phyloP scores from a whole-genome alignment of 1,140 invertebrate species.

The Periplaneta americana region DNA sequence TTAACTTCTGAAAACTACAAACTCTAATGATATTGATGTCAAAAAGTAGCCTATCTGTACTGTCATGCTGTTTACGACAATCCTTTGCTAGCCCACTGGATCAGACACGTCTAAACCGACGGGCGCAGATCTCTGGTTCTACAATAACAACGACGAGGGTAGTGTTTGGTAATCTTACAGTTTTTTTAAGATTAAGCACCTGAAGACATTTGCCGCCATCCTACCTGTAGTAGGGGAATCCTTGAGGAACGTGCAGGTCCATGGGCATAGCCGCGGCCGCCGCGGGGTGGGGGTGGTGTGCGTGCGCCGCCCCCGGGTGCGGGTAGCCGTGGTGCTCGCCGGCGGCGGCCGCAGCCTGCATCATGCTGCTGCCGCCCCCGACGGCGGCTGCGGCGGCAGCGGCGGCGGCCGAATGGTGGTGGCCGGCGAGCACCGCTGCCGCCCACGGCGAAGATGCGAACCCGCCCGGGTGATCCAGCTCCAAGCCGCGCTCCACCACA shows the following conservation, averaged over 20 bases:
- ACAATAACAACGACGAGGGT: no score
- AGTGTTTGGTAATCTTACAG: no score
- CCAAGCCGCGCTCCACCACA: background rate
- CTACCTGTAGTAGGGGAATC: constrained; percentile 84
- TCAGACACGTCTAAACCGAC: no score
- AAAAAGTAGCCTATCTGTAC: no score
- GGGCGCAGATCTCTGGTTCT: no score
- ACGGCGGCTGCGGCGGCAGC: constrained; percentile 12
- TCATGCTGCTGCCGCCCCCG: constrained; percentile 9
- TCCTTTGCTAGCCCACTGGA: no score
- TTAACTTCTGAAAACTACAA: no score
- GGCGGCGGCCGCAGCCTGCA: constrained; percentile 41
- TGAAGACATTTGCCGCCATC: no score
- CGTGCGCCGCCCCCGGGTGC: constrained; percentile 16
- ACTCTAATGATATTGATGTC: no score
- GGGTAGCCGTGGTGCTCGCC: constrained; percentile 47
- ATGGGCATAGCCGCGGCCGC: constrained; percentile 56
- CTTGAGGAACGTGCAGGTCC: constrained; percentile 81
- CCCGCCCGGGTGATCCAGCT: constrained; percentile 49
- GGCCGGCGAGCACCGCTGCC: constrained; percentile 56
- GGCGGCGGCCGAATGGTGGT: constrained; percentile 35
- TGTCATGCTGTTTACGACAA: no score
- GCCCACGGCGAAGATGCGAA: constrained; percentile 64
- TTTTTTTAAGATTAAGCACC: no score
- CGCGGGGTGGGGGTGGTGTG: constrained; percentile 25